Evolutionary conservation across 2,797 vertebrate genomes (phyloP).

Genomic region (Bovichtus diacanthus): DNA sequence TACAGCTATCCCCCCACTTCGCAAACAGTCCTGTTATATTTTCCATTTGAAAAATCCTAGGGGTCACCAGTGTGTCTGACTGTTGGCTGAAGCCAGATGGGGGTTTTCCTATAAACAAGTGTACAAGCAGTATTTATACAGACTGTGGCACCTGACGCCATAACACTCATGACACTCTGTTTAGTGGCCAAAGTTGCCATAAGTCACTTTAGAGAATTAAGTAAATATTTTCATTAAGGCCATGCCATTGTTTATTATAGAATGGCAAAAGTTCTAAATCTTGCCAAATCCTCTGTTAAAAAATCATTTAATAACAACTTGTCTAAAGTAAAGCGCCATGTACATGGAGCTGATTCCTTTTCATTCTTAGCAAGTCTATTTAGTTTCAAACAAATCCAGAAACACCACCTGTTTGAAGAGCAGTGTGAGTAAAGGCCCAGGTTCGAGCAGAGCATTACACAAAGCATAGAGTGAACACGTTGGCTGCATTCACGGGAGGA

Average conservation of each 20-base stretch:
- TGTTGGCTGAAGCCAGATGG: constrained; percentile 95
- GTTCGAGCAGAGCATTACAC: constrained; percentile 37
- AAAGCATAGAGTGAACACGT: constrained; percentile 15
- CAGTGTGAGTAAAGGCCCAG: constrained; percentile 84
- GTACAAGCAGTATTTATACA: constrained; percentile 97
- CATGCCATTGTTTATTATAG: constrained; percentile 99
- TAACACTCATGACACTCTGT: constrained; percentile 97
- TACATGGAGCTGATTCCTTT: constrained; percentile 89
- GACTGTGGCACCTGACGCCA: constrained; percentile 98
- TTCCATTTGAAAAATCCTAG: constrained; percentile 92
- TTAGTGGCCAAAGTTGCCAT: constrained; percentile 98
- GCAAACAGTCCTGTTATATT: constrained; percentile 98
- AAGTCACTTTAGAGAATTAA: constrained; percentile 98
- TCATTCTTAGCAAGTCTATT: constrained; percentile 89
- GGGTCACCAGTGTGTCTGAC: constrained; percentile 93
- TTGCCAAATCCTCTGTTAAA: constrained; percentile 97
- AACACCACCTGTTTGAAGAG: constrained; percentile 89
- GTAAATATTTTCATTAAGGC: constrained; percentile 99
- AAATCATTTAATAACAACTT: constrained; percentile 96
- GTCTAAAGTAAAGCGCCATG: constrained; percentile 89
- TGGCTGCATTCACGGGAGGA: constrained; percentile 34
- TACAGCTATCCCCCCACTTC: constrained; percentile 87
- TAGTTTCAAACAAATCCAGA: constrained; percentile 91
- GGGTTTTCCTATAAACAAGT: constrained; percentile 99
- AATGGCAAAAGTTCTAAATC: constrained; percentile 96